Evolutionary conservation across 2,113 vertebrate genomes (phyloP), one percentile per base, ranked within the genome.

Genomic region (Speoplatyrhinus poulsoni): DNA sequence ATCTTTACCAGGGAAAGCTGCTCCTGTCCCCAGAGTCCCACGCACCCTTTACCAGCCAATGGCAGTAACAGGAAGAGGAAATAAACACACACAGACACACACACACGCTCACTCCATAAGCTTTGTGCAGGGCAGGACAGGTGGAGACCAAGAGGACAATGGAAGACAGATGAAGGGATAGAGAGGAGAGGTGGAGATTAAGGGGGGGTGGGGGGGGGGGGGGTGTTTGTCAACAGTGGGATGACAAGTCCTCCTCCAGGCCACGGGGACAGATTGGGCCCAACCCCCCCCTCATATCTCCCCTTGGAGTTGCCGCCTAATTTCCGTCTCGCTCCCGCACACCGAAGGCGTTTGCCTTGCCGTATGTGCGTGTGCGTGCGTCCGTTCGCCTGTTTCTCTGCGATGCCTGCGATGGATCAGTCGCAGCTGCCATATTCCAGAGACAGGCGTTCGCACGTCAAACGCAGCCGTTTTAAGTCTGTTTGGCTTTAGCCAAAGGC

Each of bases 221-320:
- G 65, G 67, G 56, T 73, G 82, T 88, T 62, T 85, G 87, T 91
- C 85, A 85, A 69, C 68, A 77, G 75, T 70, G 7, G 75, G 88
- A 75, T 89, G 88, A 91, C 88, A 85, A 79, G 62, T 80, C 70
- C 52, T 85, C 77, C 89, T 85, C 75, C 71, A 80, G 85, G 88
- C 83, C 10, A 70, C 72, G 80, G 54, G 61, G 75, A 80, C 59
- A 82, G 72, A 68, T 52, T 60, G 57, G 65, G 47, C 65, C 47
- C 17, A 2, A 26, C 26, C 67, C 46, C 61, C 3, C 26, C 54
- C 54, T 9, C 56, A 41, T 41, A 41, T 58, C 58, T 78, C 62
- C 12, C n/a, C 59, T 32, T 6, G 61, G 61, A 32, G 61, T 17
- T 13, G 61, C 47, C 50, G 61, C 47, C 47, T 50, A 49, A 63